Percentiles rank a stretch among this genome's conserved stretches.
Evolutionary conservation across 1,140 invertebrate genomes (phyloP).

Genomic region (Drosophila auraria): DNA sequence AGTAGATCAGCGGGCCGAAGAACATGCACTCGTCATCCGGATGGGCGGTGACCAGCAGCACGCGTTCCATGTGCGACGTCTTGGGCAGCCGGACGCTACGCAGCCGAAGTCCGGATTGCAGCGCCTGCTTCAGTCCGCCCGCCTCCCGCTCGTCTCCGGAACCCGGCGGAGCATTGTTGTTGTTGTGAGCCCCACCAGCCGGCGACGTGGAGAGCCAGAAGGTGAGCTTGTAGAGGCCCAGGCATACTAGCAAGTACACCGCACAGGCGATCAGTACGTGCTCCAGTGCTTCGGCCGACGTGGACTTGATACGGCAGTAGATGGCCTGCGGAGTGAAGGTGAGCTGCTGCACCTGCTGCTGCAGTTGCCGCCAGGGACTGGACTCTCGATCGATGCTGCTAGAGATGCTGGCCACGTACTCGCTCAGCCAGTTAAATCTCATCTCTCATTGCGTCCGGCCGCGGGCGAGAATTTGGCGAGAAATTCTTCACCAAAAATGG

Average conservation of each 20-base stretch:
- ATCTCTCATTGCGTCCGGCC: slow-evolving; percentile 76
- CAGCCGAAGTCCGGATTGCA: slow-evolving; percentile 59
- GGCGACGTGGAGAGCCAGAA: slow-evolving; percentile 61
- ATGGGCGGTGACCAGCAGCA: slow-evolving; percentile 95
- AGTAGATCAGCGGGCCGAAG: slow-evolving; percentile 95
- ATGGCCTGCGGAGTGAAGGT: slow-evolving; percentile 56
- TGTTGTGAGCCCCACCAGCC: slow-evolving; percentile 12
- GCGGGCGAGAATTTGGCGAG: slow-evolving; percentile 55
- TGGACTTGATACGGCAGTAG: slow-evolving; percentile 75
- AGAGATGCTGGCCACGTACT: slow-evolving; percentile 68
- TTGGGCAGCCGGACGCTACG: slow-evolving; percentile 72
- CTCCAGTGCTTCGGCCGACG: slow-evolving; percentile 85
- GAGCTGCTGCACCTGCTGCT: slow-evolving; percentile 58
- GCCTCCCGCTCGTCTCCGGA: slow-evolving; percentile 1
- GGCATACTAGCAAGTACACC: slow-evolving; percentile 85
- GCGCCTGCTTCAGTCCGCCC: slow-evolving; percentile 31
- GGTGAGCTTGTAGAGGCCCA: slow-evolving; percentile 77
- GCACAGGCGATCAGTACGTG: slow-evolving; percentile 79
- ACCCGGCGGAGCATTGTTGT: slow-evolving; percentile 20
- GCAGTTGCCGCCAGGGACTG: slow-evolving; percentile 48
- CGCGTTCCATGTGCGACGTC: slow-evolving; percentile 84
- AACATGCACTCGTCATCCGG: slow-evolving; percentile 99
- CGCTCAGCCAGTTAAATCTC: slow-evolving; percentile 82
- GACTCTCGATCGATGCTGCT: slow-evolving; percentile 49
- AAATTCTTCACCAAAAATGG: slow-evolving; percentile 77